Evolutionary conservation across 2,888 invertebrate genomes (phyloP).

Genomic region (Nebria brevicollis): DNA sequence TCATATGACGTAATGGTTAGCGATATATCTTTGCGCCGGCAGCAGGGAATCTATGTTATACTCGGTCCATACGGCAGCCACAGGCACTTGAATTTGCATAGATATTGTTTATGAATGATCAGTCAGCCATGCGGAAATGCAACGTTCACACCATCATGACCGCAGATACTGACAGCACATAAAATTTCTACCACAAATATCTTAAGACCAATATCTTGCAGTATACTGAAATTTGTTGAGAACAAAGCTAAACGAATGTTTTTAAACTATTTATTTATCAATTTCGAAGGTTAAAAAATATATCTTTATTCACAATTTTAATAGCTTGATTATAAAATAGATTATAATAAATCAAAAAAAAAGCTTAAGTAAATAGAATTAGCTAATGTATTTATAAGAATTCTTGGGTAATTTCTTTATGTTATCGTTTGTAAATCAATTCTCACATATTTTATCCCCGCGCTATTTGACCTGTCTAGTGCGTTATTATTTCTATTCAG

Average conservation of each 20-base stretch:
- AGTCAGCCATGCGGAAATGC: slow-evolving; percentile 17
- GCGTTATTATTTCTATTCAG: slow-evolving; percentile 1
- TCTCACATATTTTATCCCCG: not conserved
- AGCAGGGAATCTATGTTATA: not conserved
- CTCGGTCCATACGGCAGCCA: slow-evolving; percentile 1
- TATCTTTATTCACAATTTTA: too few species aligned
- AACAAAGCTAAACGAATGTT: not conserved
- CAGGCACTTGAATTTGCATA: slow-evolving; percentile 23
- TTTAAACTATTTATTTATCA: too few species aligned
- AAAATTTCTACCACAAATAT: not conserved
- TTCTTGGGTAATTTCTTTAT: not conserved
- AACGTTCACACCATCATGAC: not conserved
- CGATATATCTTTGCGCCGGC: not conserved
- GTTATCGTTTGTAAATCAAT: not conserved
- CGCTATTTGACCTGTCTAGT: slow-evolving; percentile 1
- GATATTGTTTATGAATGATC: slow-evolving; percentile 31
- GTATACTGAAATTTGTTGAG: not conserved
- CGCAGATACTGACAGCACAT: not conserved
- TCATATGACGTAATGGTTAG: slow-evolving; percentile 11
- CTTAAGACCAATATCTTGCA: not conserved
- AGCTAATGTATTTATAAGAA: not conserved
- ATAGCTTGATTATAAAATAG: too few species aligned
- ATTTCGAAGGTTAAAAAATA: too few species aligned
- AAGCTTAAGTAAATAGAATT: not conserved
- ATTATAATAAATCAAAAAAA: too few species aligned